Evolutionary conservation across 1,140 invertebrate genomes (phyloP).

Genomic region (Pseudomyrmex pallidus): DNA sequence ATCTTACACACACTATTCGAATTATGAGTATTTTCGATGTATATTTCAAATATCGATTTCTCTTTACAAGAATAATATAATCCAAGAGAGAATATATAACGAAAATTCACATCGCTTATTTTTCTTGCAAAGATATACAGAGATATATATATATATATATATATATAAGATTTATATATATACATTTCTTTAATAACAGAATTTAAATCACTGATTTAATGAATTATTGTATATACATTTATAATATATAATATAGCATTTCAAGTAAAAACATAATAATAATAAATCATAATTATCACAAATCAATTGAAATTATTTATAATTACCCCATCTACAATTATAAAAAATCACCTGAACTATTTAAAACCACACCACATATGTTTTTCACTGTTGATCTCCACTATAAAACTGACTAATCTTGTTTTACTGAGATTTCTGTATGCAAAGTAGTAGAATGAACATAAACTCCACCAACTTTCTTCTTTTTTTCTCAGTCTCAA

Average conservation of each 20-base stretch:
- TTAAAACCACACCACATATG: slow-evolving; percentile 41
- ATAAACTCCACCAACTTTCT: slow-evolving; percentile 77
- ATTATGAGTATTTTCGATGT: not conserved
- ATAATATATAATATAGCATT: not conserved
- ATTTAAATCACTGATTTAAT: not conserved
- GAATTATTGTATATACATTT: not conserved
- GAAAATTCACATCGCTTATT: not conserved
- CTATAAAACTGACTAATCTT: slow-evolving; percentile 74
- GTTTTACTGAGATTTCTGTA: slow-evolving; percentile 68
- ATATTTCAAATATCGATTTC: slow-evolving; percentile 18
- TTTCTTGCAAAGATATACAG: not conserved
- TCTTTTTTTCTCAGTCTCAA: slow-evolving; percentile 11
- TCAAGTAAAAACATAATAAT: not conserved
- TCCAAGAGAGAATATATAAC: not conserved
- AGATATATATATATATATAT: too few relatives aligned
- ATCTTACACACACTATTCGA: slow-evolving; percentile 21
- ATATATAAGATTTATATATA: too few relatives aligned
- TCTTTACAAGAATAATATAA: not conserved
- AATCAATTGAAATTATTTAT: not conserved
- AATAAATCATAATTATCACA: not conserved
- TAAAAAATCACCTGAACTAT: slow-evolving; percentile 40
- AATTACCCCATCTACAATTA: not conserved
- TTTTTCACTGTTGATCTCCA: slow-evolving; percentile 68
- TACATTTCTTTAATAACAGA: not conserved
- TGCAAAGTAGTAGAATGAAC: slow-evolving; percentile 79